These are phyloP conservation scores for Synanthedon formicaeformis DNA, from an alignment of 2,888 invertebrate species.

Conservation along the genomic window DNA sequence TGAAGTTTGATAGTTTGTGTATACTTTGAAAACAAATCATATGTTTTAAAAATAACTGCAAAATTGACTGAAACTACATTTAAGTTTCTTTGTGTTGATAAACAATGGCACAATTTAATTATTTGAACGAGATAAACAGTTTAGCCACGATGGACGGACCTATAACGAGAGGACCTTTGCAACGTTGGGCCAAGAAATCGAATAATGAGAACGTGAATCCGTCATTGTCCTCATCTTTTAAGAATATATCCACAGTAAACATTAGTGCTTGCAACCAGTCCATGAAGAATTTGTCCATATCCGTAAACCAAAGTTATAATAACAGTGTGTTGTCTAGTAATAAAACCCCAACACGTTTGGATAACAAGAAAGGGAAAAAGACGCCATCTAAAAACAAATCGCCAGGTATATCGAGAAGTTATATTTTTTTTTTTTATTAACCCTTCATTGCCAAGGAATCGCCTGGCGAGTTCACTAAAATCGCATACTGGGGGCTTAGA, in stretches of 20 bases:
- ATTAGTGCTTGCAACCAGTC: slow-evolving; percentile 74
- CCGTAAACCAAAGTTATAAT: slow-evolving; percentile 67
- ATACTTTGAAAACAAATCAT: too few relatives aligned
- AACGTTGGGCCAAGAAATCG: slow-evolving; percentile 84
- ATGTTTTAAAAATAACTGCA: too few relatives aligned
- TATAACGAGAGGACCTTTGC: slow-evolving; percentile 80
- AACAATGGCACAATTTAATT: slow-evolving; percentile 83
- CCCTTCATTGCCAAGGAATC: too few relatives aligned
- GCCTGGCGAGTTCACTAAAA: too few relatives aligned
- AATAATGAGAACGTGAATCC: slow-evolving; percentile 72
- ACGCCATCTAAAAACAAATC: slow-evolving; percentile 75
- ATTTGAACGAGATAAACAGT: slow-evolving; percentile 83
- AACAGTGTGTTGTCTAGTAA: slow-evolving; percentile 62
- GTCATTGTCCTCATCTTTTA: slow-evolving; percentile 44
- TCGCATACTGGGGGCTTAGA: too few relatives aligned
- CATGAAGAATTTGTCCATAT: slow-evolving; percentile 71
- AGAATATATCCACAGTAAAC: slow-evolving; percentile 64
- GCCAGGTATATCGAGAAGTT: slow-evolving; percentile 59
- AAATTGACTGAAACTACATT: too few relatives aligned
- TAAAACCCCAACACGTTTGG: slow-evolving; percentile 68
- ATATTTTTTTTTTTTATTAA: background rate
- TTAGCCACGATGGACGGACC: slow-evolving; percentile 83
- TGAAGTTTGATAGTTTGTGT: too few relatives aligned
- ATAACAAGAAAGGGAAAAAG: slow-evolving; percentile 74
- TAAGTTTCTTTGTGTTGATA: background rate